Conservation (phyloP, 2,797 vertebrate genomes). For the Chrysocyon brachyurus region DNA sequence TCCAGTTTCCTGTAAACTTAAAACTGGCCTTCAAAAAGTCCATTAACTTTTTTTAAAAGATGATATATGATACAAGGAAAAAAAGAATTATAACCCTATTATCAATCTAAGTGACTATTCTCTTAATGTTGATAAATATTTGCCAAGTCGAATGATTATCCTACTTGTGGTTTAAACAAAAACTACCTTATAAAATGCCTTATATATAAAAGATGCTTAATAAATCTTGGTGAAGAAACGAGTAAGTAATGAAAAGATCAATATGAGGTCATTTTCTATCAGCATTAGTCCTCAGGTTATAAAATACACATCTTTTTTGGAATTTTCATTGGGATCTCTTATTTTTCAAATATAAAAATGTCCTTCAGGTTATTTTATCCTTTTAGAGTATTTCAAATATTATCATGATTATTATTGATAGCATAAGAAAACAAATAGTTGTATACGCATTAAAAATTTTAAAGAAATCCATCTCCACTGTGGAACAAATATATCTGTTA, state of each 20-base stretch:
- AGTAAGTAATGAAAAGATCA: not conserved
- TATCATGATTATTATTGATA: slow-evolving; percentile 84
- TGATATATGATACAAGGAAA: not conserved
- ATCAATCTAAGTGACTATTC: not conserved
- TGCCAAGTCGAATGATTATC: not conserved
- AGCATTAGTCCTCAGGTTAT: not conserved
- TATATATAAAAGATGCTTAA: not conserved
- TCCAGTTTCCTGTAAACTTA: slow-evolving; percentile 9
- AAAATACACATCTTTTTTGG: not conserved
- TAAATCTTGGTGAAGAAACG: not conserved
- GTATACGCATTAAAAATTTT: slow-evolving; percentile 84
- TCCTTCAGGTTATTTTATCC: not conserved
- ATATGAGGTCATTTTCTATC: not conserved
- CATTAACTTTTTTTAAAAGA: not conserved
- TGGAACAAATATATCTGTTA: slow-evolving; percentile 80
- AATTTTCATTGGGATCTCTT: not conserved
- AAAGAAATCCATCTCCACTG: slow-evolving; percentile 77
- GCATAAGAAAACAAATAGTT: slow-evolving; percentile 84
- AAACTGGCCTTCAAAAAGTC: not conserved
- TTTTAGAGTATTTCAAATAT: slow-evolving; percentile 67
- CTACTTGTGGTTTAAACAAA: slow-evolving; percentile 6
- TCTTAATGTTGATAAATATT: not conserved
- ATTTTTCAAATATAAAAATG: slow-evolving; percentile 19
- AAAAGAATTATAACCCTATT: not conserved
- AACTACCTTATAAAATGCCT: not conserved